Evolutionary conservation across 2,888 invertebrate genomes (phyloP).

Genomic region (Mythimna pallens): DNA sequence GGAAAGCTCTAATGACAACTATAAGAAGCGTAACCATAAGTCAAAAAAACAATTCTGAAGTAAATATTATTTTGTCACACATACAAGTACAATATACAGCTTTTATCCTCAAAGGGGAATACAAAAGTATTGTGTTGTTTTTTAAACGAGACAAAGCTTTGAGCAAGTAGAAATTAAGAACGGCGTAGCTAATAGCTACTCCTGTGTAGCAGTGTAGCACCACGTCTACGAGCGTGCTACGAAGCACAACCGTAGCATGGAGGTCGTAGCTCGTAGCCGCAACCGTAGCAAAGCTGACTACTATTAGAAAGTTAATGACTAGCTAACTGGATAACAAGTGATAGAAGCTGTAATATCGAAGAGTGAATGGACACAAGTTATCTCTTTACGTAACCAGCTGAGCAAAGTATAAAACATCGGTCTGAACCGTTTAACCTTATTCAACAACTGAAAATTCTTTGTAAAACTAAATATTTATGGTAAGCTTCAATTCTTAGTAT

Average conservation of each 20-base stretch:
- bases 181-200: slow-evolving; percentile 38
- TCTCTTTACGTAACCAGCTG: slow-evolving; percentile 66
- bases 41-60: not conserved
- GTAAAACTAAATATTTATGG: slow-evolving; percentile 17
- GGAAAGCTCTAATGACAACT: not conserved
- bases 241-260: slow-evolving; percentile 38
- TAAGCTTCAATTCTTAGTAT: slow-evolving; percentile 18
- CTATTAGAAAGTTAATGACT: slow-evolving; percentile 15
- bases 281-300: slow-evolving; percentile 40
- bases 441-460: slow-evolving; percentile 12
- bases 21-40: slow-evolving; percentile 9
- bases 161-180: slow-evolving; percentile 13
- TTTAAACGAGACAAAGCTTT: slow-evolving; percentile 16
- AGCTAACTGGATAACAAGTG: not conserved
- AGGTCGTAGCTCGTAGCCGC: slow-evolving; percentile 55
- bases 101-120: not conserved
- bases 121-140: slow-evolving; percentile 4
- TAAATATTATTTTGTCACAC: not conserved
- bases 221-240: slow-evolving; percentile 54
- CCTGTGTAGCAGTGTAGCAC: slow-evolving; percentile 34
- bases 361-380: slow-evolving; percentile 55
- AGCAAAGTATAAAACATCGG: slow-evolving; percentile 34
- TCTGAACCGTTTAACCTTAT: slow-evolving; percentile 13
- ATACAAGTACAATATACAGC: not conserved
- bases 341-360: slow-evolving; percentile 20